A percentile compares a stretch with the other conserved stretches of the same genome.
Conservation (phyloP, 2,888 invertebrate species). For the Strigamia crassipes region DNA sequence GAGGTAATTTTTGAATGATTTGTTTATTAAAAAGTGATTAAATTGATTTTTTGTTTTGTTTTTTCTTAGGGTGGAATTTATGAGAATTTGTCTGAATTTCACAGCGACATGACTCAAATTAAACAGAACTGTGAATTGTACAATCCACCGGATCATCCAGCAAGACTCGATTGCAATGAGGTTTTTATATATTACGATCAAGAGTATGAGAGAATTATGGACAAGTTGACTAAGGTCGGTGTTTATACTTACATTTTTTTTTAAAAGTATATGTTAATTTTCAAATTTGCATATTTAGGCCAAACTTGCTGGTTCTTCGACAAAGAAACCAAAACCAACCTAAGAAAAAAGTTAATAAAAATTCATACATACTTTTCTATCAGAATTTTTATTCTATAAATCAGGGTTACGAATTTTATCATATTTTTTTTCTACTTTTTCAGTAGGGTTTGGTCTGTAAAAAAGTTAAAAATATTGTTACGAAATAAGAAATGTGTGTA, state of each 20-base stretch:
- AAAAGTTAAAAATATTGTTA: conserved; percentile 11
- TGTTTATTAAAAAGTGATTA: not conserved
- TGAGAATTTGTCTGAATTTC: conserved; percentile 56
- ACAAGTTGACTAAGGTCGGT: conserved; percentile 52
- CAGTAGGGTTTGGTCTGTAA: not conserved
- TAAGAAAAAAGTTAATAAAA: not conserved
- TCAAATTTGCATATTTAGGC: conserved; percentile 2
- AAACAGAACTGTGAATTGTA: conserved; percentile 58
- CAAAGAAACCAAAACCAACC: conserved; percentile 29
- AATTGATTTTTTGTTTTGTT: conserved; percentile 22
- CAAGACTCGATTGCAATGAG: conserved; percentile 58
- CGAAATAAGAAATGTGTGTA: not conserved
- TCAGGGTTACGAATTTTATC: conserved; percentile 4
- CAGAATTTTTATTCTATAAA: conserved; percentile 21
- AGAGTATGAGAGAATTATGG: conserved; percentile 56
- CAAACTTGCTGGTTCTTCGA: not conserved
- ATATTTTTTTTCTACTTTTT: not conserved
- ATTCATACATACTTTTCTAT: not conserved
- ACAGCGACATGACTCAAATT: conserved; percentile 58
- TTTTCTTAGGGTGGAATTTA: conserved; percentile 55
- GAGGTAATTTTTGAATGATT: conserved; percentile 54
- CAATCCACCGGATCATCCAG: conserved; percentile 57
- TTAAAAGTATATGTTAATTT: too few relatives aligned
- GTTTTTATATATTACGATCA: conserved; percentile 57
- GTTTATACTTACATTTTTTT: not conserved